These are phyloP conservation scores for Drosophila quinaria DNA, from an alignment of 2,888 invertebrate genomes.

Conservation along the genomic window DNA sequence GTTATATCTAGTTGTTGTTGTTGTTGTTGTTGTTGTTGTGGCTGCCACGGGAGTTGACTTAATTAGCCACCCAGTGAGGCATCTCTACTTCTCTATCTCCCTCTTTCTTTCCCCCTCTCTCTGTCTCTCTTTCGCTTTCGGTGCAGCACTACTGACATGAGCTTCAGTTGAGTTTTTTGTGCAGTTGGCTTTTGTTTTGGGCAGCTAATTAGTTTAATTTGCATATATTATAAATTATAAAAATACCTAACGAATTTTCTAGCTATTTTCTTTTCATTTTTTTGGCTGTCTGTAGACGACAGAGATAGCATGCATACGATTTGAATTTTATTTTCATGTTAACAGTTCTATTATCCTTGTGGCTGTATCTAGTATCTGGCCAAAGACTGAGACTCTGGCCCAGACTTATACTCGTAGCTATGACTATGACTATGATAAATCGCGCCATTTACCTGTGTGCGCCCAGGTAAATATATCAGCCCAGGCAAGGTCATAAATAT, in stretches of 20 bases:
- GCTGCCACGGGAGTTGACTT: slow-evolving; percentile 76
- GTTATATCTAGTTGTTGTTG: slow-evolving; percentile 37
- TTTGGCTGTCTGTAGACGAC: too few species aligned
- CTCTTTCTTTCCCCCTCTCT: not conserved
- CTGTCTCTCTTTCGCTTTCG: not conserved
- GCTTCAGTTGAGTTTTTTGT: slow-evolving; percentile 6
- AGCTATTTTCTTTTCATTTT: not conserved
- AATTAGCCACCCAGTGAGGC: slow-evolving; percentile 74
- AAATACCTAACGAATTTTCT: not conserved
- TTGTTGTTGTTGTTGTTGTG: too few species aligned
- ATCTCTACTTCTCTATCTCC: slow-evolving; percentile 22
- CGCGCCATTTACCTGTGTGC: slow-evolving; percentile 78
- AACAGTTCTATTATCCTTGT: slow-evolving; percentile 78
- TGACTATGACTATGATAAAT: slow-evolving; percentile 64
- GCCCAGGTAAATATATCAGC: slow-evolving; percentile 80
- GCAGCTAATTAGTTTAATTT: slow-evolving; percentile 32
- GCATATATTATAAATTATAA: slow-evolving; percentile 17
- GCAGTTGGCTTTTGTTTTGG: slow-evolving; percentile 17
- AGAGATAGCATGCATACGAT: slow-evolving; percentile 55
- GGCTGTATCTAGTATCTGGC: slow-evolving; percentile 58
- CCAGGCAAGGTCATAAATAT: slow-evolving; percentile 80
- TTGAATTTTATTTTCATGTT: slow-evolving; percentile 76
- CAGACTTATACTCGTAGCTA: not conserved
- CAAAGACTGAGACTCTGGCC: not conserved
- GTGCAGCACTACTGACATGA: slow-evolving; percentile 36